phyloP scores from a whole-genome alignment of 53 echinoderm and acorn worm species.

The Mesocentrotus franciscanus region DNA sequence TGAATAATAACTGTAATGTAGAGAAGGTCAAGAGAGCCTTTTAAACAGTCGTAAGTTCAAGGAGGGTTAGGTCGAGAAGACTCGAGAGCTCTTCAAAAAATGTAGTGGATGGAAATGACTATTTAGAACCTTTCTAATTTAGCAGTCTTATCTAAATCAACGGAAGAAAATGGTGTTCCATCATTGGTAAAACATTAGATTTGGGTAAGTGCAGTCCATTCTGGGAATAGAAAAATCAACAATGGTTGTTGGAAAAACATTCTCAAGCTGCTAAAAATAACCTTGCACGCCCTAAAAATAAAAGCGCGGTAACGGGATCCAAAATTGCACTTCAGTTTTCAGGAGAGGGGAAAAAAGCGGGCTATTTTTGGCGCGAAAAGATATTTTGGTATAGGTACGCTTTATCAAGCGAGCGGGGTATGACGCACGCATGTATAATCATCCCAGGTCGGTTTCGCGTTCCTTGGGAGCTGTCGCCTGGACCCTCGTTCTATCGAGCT shows the following conservation, averaged over 20 bases:
- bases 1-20: not conserved
- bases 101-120: not conserved
- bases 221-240: conserved; percentile 44
- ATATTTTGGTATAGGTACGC: conserved; percentile 51
- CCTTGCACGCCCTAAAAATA: conserved; percentile 39
- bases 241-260: conserved; percentile 38
- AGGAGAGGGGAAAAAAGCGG: conserved; percentile 49
- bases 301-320: conserved; percentile 55
- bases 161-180: not conserved
- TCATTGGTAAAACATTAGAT: not conserved
- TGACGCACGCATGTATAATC: conserved; percentile 66
- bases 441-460: conserved; percentile 38
- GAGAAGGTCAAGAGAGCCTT: not conserved
- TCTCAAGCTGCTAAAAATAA: conserved; percentile 38
- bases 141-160: not conserved
- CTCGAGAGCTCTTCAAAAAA: not conserved
- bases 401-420: conserved; percentile 25
- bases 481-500: conserved; percentile 21
- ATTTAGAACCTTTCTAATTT: not conserved
- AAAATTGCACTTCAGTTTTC: conserved; percentile 40
- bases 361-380: conserved; percentile 50
- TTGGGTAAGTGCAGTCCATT: conserved; percentile 51
- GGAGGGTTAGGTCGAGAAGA: not conserved
- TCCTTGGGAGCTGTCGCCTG: conserved; percentile 34
- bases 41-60: not conserved